Evolutionary conservation across 2,113 vertebrate species (phyloP), one percentile per base, ranked within the genome.

Genomic region (Galemys pyrenaicus): DNA sequence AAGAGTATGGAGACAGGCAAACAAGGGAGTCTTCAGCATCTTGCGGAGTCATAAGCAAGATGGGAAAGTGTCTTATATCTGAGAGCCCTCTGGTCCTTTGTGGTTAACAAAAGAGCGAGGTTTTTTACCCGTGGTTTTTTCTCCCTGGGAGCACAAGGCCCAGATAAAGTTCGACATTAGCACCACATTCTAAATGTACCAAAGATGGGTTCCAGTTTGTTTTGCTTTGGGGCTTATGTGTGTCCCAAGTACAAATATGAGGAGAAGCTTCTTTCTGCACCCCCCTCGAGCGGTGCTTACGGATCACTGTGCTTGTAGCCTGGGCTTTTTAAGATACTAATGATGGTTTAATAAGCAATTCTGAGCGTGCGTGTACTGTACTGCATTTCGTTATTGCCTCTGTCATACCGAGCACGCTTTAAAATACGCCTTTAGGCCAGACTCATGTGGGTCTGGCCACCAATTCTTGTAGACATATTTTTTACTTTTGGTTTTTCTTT

Each of bases 401-500:
- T n/a, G 41, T 91, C 77, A 65, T n/a, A 19, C 28, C 30, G 58
- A 64, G 49, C 92, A n/a, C 44, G 7, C 89, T 39, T 96, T 95
- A 82, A 83, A 92, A 0, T 20, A 12, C 85, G 83, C 51, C 54
- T 75, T 95, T 5, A n/a, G 62, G 44, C 75, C 70, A 70, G 37
- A 37, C 37, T 84, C 32, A 6, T 30, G 22, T 46, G 41, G 46
- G n/a, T 78, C 81, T 81, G 28, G 35, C 82, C 28, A 4, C 49
- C 54, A n/a, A 35, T 56, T 80, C 78, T 75, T 84, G 26, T 67
- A 79, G 62, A 35, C 46, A 9, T 32, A 44, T 54, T 49, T 93
- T 92, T 92, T 60, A 32, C 71, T 90, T 94, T 93, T 35, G 2
- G 74, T 62, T 87, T 26, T 49, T 81, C 77, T 71, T 77, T 71